A percentile compares a stretch with the other conserved stretches of the same genome.
phyloP scores from a whole-genome alignment of 2,888 invertebrate species.

The Erynnis tages region DNA sequence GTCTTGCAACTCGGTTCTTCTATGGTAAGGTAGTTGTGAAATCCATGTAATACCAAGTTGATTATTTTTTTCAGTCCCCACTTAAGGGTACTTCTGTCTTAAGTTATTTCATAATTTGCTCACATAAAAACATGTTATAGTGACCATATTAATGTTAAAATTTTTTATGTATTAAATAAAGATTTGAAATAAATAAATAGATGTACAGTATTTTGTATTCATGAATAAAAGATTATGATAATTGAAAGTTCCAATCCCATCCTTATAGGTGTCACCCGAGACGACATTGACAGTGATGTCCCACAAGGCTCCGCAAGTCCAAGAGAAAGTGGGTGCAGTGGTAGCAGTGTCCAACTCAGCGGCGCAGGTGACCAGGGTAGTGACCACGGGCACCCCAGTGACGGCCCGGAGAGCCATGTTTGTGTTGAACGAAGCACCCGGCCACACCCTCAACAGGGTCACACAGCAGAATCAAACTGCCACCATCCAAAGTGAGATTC shows the following conservation, averaged over 20 bases:
- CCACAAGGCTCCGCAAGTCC: conserved; percentile 75
- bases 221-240: no score
- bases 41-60: no score
- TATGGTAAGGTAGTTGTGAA: no score
- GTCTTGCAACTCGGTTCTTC: no score
- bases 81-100: no score
- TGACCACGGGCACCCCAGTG: conserved; percentile 63
- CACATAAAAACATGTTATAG: no score
- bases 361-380: conserved; percentile 70
- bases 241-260: not conserved
- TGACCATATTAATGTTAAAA: no score
- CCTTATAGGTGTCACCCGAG: conserved; percentile 72
- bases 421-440: conserved; percentile 70
- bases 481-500: conserved; percentile 71
- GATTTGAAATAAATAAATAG: no score
- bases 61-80: no score
- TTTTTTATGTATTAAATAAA: no score
- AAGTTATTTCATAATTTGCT: no score
- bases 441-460: conserved; percentile 67
- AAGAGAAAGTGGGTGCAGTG: conserved; percentile 73
- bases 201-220: no score
- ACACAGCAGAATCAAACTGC: conserved; percentile 75
- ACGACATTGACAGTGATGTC: conserved; percentile 78
- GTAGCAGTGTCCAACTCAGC: conserved; percentile 70
- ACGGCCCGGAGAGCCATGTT: conserved; percentile 70